phyloP scores from a whole-genome alignment of 2,113 vertebrate species.

The Chroicocephalus ridibundus region DNA sequence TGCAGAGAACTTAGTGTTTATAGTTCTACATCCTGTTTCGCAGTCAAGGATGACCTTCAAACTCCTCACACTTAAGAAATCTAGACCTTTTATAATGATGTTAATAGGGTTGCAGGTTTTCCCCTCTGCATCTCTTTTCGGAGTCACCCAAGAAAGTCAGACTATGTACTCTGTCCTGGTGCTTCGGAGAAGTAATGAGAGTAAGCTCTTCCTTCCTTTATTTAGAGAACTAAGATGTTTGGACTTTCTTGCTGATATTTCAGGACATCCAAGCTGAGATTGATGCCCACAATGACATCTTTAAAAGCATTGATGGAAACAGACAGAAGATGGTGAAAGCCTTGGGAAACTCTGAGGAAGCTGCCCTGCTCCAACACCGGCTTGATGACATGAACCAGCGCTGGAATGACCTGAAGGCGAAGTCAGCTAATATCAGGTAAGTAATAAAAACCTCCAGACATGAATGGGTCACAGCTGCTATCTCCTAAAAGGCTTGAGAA shows the following conservation, averaged over 20 bases:
- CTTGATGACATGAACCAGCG: constrained; percentile 99
- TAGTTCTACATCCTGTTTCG: background rate
- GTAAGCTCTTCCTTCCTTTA: background rate
- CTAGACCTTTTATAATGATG: background rate
- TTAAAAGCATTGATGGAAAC: constrained; percentile 94
- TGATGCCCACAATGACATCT: constrained; percentile 98
- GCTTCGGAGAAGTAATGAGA: background rate
- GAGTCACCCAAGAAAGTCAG: background rate
- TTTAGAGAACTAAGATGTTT: background rate
- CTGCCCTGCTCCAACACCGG: constrained; percentile 89
- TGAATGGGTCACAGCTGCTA: background rate
- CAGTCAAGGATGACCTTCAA: background rate
- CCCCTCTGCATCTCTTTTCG: background rate
- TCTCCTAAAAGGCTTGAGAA: background rate
- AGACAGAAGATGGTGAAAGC: constrained; percentile 96
- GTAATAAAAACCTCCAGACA: background rate
- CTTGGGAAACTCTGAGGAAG: constrained; percentile 93
- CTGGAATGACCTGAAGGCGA: constrained; percentile 93
- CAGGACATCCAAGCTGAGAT: constrained; percentile 99
- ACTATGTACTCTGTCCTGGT: background rate
- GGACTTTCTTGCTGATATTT: constrained; percentile 37
- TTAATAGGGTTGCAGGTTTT: background rate
- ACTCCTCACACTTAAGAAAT: background rate
- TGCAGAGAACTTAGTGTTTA: background rate
- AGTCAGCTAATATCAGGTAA: constrained; percentile 92